Evolutionary conservation across 2,113 vertebrate species (phyloP).

Genomic region (Coptodon rendalli): DNA sequence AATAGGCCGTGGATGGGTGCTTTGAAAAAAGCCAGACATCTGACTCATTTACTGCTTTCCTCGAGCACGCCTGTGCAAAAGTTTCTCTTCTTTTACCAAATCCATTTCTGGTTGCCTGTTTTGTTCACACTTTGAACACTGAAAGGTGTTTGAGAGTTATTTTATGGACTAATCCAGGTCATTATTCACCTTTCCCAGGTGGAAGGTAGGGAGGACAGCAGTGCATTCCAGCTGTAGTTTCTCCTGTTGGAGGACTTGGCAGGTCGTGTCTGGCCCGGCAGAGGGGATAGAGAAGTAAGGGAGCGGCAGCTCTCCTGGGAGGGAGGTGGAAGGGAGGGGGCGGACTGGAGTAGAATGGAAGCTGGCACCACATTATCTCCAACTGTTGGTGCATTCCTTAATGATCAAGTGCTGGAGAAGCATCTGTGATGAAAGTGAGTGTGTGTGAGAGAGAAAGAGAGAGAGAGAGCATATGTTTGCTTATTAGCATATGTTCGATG

Average conservation of each 20-base stretch:
- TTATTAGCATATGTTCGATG: conserved; percentile 48
- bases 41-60: conserved; percentile 46
- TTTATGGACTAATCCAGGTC: conserved; percentile 61
- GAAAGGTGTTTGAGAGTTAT: conserved; percentile 54
- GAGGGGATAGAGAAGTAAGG: conserved; percentile 73
- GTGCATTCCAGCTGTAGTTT: conserved; percentile 83
- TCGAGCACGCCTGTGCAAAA: conserved; percentile 18
- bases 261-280: conserved; percentile 71
- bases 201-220: conserved; percentile 66
- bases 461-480: conserved; percentile 43
- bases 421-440: conserved; percentile 83
- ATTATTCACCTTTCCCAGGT: conserved; percentile 72
- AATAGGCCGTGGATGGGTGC: conserved; percentile 47
- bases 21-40: conserved; percentile 67
- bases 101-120: conserved; percentile 51
- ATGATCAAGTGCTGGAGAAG: conserved; percentile 94
- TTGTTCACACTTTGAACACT: conserved; percentile 30
- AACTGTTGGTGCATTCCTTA: conserved; percentile 99
- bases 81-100: conserved; percentile 31
- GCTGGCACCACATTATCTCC: conserved; percentile 95
- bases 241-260: conserved; percentile 80
- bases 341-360: conserved; percentile 88
- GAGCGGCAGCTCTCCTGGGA: conserved; percentile 61
- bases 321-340: conserved; percentile 78
- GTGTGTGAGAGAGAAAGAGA: not conserved